phyloP scores from a whole-genome alignment of 2,113 vertebrate species.

The Semnornis frantzii region DNA sequence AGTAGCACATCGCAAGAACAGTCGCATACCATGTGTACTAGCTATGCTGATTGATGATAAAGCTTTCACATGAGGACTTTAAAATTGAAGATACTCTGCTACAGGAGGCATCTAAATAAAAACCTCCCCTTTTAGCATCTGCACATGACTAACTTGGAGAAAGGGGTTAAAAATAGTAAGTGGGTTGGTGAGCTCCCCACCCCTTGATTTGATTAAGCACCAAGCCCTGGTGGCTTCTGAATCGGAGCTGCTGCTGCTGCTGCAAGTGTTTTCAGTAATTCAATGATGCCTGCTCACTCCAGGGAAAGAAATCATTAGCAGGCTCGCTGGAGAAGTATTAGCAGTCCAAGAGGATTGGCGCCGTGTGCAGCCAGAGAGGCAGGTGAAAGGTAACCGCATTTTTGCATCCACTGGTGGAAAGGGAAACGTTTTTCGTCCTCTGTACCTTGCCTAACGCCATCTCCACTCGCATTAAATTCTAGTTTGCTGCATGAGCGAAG shows the following conservation, averaged over 20 bases:
- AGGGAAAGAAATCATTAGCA: constrained; percentile 82
- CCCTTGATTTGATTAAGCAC: constrained; percentile 75
- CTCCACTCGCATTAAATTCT: constrained; percentile 75
- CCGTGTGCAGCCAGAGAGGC: constrained; percentile 29
- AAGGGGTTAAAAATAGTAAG: constrained; percentile 64
- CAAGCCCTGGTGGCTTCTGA: constrained; percentile 69
- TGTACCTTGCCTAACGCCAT: constrained; percentile 57
- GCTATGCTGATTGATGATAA: neutral
- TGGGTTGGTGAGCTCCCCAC: constrained; percentile 55
- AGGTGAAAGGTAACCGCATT: constrained; percentile 70
- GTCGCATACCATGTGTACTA: neutral
- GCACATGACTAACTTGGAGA: constrained; percentile 47
- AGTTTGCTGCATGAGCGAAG: constrained; percentile 83
- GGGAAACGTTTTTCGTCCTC: constrained; percentile 40
- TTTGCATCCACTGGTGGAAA: constrained; percentile 12
- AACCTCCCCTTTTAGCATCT: neutral
- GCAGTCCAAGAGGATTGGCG: constrained; percentile 66
- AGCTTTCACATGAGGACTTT: neutral
- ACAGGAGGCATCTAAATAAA: constrained; percentile 37
- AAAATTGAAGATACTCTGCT: neutral
- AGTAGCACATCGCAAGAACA: neutral
- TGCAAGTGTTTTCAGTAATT: constrained; percentile 76
- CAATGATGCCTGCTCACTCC: constrained; percentile 77
- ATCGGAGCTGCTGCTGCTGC: constrained; percentile 59
- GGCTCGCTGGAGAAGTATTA: constrained; percentile 72